A percentile compares a stretch with the other conserved stretches of the same genome.
Evolutionary conservation across 2,888 invertebrate genomes (phyloP).

Genomic region (Crepidodera aurea): DNA sequence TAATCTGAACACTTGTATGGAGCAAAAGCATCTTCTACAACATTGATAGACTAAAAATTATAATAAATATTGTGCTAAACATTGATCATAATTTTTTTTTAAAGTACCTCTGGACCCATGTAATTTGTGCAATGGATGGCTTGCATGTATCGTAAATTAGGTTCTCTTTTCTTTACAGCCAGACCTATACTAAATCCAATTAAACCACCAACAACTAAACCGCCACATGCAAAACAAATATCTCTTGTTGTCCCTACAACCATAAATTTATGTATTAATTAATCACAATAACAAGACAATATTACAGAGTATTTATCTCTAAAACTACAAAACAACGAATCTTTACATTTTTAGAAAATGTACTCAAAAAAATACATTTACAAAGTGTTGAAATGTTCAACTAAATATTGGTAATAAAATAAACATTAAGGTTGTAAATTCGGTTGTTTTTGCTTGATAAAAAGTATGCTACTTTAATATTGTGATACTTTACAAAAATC

Average conservation of each 20-base stretch:
- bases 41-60: constrained; percentile 62
- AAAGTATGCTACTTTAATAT: no score
- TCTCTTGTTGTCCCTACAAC: constrained; percentile 61
- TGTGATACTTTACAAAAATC: no score
- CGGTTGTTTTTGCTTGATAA: no score
- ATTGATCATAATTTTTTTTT: neutral
- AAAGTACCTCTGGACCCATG: constrained; percentile 61
- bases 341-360: no score
- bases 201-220: constrained; percentile 60
- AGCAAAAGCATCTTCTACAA: constrained; percentile 65
- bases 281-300: neutral
- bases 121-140: constrained; percentile 63
- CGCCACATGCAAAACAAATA: constrained; percentile 59
- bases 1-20: constrained; percentile 64
- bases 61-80: constrained; percentile 1
- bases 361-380: no score
- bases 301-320: no score
- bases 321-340: no score
- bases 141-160: constrained; percentile 61
- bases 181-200: constrained; percentile 60
- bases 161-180: constrained; percentile 53
- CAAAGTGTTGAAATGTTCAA: no score
- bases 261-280: constrained; percentile 6
- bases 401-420: no score
- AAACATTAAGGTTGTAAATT: no score